Evolutionary conservation across 2,113 vertebrate species (phyloP).

Genomic region (Pitta sordida): DNA sequence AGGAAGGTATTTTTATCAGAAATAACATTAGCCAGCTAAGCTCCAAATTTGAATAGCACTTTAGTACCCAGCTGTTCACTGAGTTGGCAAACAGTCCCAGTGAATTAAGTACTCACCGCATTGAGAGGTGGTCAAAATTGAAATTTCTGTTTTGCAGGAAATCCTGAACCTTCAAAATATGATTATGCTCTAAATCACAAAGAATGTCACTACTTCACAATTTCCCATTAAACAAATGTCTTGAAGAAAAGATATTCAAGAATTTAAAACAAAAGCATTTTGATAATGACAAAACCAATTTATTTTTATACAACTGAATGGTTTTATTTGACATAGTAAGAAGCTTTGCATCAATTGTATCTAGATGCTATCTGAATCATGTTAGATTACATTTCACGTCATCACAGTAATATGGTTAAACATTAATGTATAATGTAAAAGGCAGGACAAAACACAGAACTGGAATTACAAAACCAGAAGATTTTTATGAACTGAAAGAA

Average conservation of each 20-base stretch:
- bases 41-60: background rate
- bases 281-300: background rate
- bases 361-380: background rate
- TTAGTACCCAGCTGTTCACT: background rate
- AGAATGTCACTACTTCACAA: background rate
- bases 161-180: background rate
- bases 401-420: background rate
- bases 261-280: background rate
- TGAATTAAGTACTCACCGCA: background rate
- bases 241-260: background rate
- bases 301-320: background rate
- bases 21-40: background rate
- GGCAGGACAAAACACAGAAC: background rate
- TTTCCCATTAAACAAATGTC: background rate
- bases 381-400: background rate
- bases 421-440: background rate
- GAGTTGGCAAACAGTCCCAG: background rate
- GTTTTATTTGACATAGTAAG: background rate
- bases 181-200: background rate
- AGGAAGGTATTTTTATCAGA: background rate
- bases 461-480: background rate
- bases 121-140: background rate
- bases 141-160: conserved; percentile 8
- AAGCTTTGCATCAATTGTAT: background rate
- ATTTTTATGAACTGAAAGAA: background rate